phyloP scores from a whole-genome alignment of 2,888 invertebrate species.

The Nematopogon swammerdamellus region DNA sequence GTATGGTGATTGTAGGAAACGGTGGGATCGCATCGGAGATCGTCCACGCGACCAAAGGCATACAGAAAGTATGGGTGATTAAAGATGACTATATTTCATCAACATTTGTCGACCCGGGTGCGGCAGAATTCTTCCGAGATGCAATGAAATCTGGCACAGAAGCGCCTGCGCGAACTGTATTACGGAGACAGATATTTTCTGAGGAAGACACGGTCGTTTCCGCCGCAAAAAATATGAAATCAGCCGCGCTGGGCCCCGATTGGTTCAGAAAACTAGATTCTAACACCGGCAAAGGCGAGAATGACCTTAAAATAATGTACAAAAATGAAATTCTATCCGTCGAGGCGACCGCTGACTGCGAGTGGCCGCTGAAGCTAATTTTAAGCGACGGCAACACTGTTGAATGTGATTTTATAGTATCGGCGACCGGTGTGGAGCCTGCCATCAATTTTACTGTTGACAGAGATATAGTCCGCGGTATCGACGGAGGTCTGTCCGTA shows the following conservation, averaged over 20 bases:
- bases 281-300: conserved; percentile 49
- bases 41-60: conserved; percentile 79
- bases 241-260: conserved; percentile 95
- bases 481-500: conserved; percentile 83
- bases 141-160: conserved; percentile 23
- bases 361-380: conserved; percentile 69
- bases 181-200: conserved; percentile 67
- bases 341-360: conserved; percentile 24
- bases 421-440: conserved; percentile 91
- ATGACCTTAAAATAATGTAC: conserved; percentile 60
- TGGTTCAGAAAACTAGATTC: conserved; percentile 74
- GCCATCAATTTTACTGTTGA: conserved; percentile 58
- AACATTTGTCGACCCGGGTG: conserved; percentile 94
- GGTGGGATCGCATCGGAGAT: conserved; percentile 99
- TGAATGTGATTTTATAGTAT: conserved; percentile 87
- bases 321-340: conserved; percentile 53
- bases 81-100: conserved; percentile 91
- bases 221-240: conserved; percentile 51
- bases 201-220: conserved; percentile 47
- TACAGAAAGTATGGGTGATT: conserved; percentile 90
- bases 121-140: conserved; percentile 85
- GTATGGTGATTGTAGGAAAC: conserved; percentile 88
- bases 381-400: conserved; percentile 70
- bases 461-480: conserved; percentile 42
- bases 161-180: conserved; percentile 19